Evolutionary conservation across 2,888 invertebrate genomes (phyloP).

Genomic region (Chaitophorus viminalis): DNA sequence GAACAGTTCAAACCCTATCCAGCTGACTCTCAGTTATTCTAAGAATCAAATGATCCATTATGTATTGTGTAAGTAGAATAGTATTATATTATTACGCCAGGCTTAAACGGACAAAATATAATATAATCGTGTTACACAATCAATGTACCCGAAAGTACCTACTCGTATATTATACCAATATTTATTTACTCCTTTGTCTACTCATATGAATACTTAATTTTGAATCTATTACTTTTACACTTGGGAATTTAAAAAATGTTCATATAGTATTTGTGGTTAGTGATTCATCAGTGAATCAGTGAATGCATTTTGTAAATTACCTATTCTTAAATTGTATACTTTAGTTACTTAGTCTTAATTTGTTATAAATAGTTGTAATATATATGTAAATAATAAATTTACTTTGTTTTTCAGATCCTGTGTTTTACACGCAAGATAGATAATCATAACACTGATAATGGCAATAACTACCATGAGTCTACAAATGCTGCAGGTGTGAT

Average conservation of each 20-base stretch:
- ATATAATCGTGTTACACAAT: background rate
- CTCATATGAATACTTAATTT: too few relatives aligned
- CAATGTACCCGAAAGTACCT: too few relatives aligned
- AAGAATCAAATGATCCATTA: conserved; percentile 15
- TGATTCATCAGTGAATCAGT: background rate
- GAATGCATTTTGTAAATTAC: too few relatives aligned
- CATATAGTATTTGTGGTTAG: background rate
- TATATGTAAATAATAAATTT: background rate
- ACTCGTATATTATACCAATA: too few relatives aligned
- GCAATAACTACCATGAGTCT: background rate
- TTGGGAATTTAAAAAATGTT: too few relatives aligned
- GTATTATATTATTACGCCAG: background rate
- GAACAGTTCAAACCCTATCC: conserved; percentile 60
- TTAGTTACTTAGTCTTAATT: too few relatives aligned
- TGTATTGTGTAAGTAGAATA: conserved; percentile 45
- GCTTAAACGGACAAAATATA: background rate
- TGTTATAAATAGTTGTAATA: background rate
- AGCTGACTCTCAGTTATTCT: conserved; percentile 56
- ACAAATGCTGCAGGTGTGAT: background rate
- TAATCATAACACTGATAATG: background rate
- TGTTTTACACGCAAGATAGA: background rate
- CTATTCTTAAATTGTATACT: background rate
- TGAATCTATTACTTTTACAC: too few relatives aligned
- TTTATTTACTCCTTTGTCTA: too few relatives aligned
- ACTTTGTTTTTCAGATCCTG: conserved; percentile 26